Conservation (phyloP, 2,113 vertebrate species). For the Cepphus grylle region DNA sequence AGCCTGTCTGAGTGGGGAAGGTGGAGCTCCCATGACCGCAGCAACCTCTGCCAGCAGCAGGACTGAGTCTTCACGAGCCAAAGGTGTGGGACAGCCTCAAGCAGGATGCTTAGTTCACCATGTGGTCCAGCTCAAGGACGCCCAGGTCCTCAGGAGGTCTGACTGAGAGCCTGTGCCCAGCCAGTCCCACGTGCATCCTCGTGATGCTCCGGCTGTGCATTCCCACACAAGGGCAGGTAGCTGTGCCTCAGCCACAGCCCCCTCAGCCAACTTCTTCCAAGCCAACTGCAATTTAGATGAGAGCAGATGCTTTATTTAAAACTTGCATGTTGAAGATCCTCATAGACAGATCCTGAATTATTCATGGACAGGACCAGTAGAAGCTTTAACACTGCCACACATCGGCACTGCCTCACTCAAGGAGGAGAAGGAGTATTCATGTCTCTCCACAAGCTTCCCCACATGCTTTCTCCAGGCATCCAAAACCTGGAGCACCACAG, state of each 20-base stretch:
- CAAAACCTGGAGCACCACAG: not conserved
- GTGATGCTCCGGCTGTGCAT: rapidly evolving
- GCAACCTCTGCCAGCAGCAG: not conserved
- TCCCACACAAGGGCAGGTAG: not conserved
- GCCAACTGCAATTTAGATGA: not conserved
- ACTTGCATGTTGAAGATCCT: not conserved
- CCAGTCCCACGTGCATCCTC: rapidly evolving
- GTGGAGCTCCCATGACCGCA: not conserved
- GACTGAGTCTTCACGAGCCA: not conserved
- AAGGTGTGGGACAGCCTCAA: not conserved
- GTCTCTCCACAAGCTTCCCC: not conserved
- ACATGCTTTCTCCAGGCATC: not conserved
- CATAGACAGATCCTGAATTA: not conserved
- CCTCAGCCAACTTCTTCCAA: not conserved
- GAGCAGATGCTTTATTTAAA: not conserved
- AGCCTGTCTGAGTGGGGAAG: not conserved
- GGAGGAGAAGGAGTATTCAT: not conserved
- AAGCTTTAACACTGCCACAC: not conserved
- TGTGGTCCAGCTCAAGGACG: not conserved
- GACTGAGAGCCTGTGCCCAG: not conserved
- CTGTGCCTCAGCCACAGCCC: not conserved
- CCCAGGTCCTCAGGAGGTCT: not conserved
- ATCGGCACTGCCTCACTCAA: not conserved
- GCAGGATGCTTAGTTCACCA: not conserved
- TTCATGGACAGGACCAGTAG: not conserved